phyloP scores from a whole-genome alignment of 2,888 invertebrate genomes.

The Aproaerema taeniolella region DNA sequence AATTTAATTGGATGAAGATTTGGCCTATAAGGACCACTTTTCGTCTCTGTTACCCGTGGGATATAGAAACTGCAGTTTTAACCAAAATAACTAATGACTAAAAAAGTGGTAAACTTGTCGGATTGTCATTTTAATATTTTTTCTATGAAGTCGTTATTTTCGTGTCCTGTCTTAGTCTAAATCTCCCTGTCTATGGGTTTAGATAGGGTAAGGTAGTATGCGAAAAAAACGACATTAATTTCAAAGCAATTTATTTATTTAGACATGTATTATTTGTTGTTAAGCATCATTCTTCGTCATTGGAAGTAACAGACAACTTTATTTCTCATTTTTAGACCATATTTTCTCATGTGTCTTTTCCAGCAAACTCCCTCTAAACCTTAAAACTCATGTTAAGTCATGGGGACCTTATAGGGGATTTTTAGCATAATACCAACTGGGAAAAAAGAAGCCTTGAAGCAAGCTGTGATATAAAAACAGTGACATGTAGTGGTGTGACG shows the following conservation, averaged over 20 bases:
- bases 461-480: conserved; percentile 16
- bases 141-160: too few relatives aligned
- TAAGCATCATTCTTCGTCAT: background rate
- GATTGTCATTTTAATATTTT: too few relatives aligned
- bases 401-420: background rate
- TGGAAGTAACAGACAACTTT: background rate
- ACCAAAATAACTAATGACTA: too few relatives aligned
- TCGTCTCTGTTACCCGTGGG: too few relatives aligned
- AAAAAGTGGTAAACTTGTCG: too few relatives aligned
- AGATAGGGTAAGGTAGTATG: too few relatives aligned
- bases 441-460: conserved; percentile 1
- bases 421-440: conserved; percentile 4
- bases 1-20: background rate
- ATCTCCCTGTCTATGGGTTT: too few relatives aligned
- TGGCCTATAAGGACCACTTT: background rate
- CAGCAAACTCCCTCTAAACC: background rate
- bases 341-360: background rate
- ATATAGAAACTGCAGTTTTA: background rate
- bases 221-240: too few relatives aligned
- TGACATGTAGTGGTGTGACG: conserved; percentile 25
- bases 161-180: too few relatives aligned
- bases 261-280: background rate
- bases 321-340: background rate
- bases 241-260: too few relatives aligned
- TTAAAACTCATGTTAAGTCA: background rate